These are phyloP conservation scores for Aplodontia rufa DNA, from an alignment of 2,113 vertebrate genomes.

Conservation along the genomic window DNA sequence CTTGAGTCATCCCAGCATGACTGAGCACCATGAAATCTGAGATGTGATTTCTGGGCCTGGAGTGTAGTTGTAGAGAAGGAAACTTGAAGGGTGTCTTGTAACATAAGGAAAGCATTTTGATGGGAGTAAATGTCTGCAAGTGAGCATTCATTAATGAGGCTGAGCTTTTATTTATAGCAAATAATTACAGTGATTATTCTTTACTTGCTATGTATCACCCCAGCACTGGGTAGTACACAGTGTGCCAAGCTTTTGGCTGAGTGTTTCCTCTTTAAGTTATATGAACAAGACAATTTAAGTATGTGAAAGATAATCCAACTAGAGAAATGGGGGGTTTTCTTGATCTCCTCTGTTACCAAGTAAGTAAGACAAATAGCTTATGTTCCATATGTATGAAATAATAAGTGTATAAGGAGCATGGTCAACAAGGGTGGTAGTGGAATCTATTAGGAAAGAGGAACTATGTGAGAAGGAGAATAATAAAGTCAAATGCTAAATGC, in stretches of 20 bases:
- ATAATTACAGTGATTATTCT: conserved; percentile 63
- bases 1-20: conserved; percentile 41
- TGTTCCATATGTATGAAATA: conserved; percentile 59
- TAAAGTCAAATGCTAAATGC: conserved; percentile 7
- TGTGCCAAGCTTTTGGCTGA: not conserved
- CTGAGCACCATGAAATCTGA: conserved; percentile 12
- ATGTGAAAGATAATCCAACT: conserved; percentile 40
- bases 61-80: not conserved
- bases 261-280: conserved; percentile 41
- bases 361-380: conserved; percentile 24
- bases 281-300: conserved; percentile 51
- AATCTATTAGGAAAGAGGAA: not conserved
- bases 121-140: conserved; percentile 55
- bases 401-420: conserved; percentile 48
- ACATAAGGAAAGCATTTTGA: conserved; percentile 21
- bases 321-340: conserved; percentile 36
- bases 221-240: not conserved
- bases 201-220: conserved; percentile 31
- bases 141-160: conserved; percentile 47
- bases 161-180: conserved; percentile 54
- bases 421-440: not conserved
- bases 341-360: conserved; percentile 31
- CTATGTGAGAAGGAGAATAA: not conserved
- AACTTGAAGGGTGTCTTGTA: not conserved
- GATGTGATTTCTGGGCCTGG: conserved; percentile 51